Evolutionary conservation across 2,888 invertebrate genomes (phyloP), one percentile per base, ranked within the genome.

Genomic region (Lampropteryx suffumata): DNA sequence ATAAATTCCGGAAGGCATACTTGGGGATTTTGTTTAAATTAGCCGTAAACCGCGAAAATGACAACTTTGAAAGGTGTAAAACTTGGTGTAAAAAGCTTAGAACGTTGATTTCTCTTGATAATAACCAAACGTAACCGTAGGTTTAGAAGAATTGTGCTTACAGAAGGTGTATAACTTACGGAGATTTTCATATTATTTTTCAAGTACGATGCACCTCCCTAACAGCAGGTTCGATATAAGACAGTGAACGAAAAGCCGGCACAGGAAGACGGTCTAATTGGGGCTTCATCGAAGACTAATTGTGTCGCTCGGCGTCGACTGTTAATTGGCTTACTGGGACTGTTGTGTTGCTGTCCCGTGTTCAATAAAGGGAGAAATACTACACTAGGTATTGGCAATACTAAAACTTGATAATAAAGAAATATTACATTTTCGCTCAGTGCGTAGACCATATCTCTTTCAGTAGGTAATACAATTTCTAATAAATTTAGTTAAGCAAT

Each of bases 271-370:
- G 35, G 39, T 44, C 43, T 61, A 58, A 61, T 61, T 61, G 56
- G 48, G 34, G 21, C 46, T 50, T 42, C 46, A 51, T 56, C 46
- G 55, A 58, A 42, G 45, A 57, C 57, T 61, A 57, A 61, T 59
- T 53, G 56, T 47, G 55, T 43, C 55, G 52, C 45, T 39, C 50
- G 55, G 39, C 47, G 50, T 41, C 34, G 53, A 29, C 53, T 50
- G 54, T 40, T 53, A 48, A 53, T 53, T 48, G 48, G 53, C 48
- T 53, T 49, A 53, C 34, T 37, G 28, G 17, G 32, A 17, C 41
- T 45, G 40, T 26, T 50, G 40, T 50, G 27, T 33, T 29, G 26
- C 11, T 30, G 34, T 28, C 29, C n/a, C 9, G 40, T 11, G 9
- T 41, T 28, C 28, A 35, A 29, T 41, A 29, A 29, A 29, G 8